Evolutionary conservation across 2,888 invertebrate species (phyloP), one percentile per base, ranked within the genome.

Genomic region (Keiferia lycopersicella): DNA sequence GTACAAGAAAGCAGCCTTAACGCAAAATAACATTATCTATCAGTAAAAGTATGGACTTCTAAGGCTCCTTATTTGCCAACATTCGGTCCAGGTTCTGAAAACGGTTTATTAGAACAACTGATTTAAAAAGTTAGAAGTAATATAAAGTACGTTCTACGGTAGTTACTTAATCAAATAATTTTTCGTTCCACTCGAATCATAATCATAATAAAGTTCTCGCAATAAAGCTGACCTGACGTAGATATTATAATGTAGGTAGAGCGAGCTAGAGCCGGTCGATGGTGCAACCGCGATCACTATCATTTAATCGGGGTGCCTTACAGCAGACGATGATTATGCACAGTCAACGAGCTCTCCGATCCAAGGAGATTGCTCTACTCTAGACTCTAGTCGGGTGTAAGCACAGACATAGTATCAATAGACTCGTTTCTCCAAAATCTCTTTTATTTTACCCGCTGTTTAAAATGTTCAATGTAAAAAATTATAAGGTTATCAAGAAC

Each of bases 291-390:
- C 56, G 14, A 56, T 56, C 26, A 30, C 30, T 56, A 56, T 56
- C 14, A 56, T 56, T 26, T 56, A 30, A 56, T 56, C 56, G 11
- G 56, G 12, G 56, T 56, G 56, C 56, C 26, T 56, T 56, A 30
- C 30, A 50, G 18, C 50, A 26, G 56, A 34, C 56, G 56, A 56
- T 56, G 56, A 56, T 56, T 56, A 56, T 56, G 56, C 56, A 56
- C 14, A 34, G 34, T n/a, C 30, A 56, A 56, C 30, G 56, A 56
- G 56, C 56, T 16, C 30, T 22, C 16, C 51, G 12, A 51, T 51
- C 51, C 10, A 2, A 22, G 22, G 18, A 20, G 51, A 51, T 51
- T 51, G 51, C 51, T 51, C 34, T 8, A 34, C 3, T 26, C 26
- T 26, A 26, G 34, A 34, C 8, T 30, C 50, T 50, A 51, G 51